phyloP scores from a whole-genome alignment of 2,888 invertebrate species.

The Caenorhabditis doughertyi region DNA sequence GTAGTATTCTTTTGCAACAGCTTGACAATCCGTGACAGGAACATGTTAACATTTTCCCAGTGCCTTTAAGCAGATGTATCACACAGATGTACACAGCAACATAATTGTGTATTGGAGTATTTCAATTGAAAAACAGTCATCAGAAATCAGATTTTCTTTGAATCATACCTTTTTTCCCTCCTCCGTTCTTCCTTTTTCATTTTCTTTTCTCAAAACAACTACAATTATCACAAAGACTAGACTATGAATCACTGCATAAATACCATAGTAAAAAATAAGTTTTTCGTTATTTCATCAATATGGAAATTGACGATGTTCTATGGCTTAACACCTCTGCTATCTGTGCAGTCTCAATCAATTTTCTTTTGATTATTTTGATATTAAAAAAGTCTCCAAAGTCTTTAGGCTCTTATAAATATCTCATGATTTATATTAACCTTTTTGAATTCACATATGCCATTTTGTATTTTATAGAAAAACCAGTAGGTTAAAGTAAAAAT shows the following conservation, averaged over 20 bases:
- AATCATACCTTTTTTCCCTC: conserved; percentile 5
- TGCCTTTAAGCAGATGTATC: too few relatives aligned
- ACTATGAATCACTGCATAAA: conserved; percentile 12
- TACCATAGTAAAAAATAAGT: not conserved
- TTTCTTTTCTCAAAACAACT: conserved; percentile 1
- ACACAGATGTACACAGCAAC: too few relatives aligned
- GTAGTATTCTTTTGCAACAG: too few relatives aligned
- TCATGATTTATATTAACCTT: conserved; percentile 40
- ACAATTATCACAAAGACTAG: not conserved
- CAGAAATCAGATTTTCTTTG: conserved; percentile 19
- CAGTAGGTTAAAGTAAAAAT: conserved; percentile 10
- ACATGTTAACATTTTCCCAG: too few relatives aligned
- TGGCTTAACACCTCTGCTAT: conserved; percentile 29
- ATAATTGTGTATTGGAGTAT: too few relatives aligned
- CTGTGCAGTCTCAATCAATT: conserved; percentile 46
- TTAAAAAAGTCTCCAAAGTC: conserved; percentile 44
- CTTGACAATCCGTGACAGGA: too few relatives aligned
- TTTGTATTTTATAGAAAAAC: conserved; percentile 34
- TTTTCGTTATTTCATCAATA: not conserved
- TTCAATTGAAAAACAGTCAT: not conserved
- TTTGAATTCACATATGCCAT: conserved; percentile 51
- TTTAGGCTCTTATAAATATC: conserved; percentile 51
- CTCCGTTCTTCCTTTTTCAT: not conserved
- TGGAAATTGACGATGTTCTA: conserved; percentile 33
- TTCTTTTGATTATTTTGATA: conserved; percentile 27